A percentile compares a stretch with the other conserved stretches of the same genome.
phyloP scores from a whole-genome alignment of 1,140 invertebrate species.

The Copidosoma floridanum region DNA sequence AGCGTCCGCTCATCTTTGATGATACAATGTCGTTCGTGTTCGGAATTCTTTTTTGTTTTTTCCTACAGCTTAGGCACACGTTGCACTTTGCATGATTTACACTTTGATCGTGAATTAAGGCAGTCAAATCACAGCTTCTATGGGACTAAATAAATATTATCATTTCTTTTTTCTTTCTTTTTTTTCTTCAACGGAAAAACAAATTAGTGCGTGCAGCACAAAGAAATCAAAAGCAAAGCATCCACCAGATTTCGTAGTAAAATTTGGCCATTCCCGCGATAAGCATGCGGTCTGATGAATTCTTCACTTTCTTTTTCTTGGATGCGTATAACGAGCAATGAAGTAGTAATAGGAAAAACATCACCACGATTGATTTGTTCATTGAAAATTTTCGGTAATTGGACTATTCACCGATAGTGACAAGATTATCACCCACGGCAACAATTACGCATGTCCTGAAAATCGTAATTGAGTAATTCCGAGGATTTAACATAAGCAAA shows the following conservation, averaged over 20 bases:
- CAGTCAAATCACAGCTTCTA: background rate
- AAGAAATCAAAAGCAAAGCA: background rate
- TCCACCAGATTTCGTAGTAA: background rate
- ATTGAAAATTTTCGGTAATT: no score
- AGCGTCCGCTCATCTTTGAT: conserved; percentile 34
- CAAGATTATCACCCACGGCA: no score
- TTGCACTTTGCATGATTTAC: background rate
- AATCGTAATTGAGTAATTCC: no score
- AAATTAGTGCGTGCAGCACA: no score
- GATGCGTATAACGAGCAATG: background rate
- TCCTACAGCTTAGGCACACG: conserved; percentile 9
- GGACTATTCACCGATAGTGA: no score
- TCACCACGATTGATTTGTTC: no score
- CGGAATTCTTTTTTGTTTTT: background rate
- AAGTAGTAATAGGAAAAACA: no score
- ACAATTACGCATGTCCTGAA: no score
- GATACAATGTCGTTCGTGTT: conserved; percentile 22
- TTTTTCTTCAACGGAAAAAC: no score
- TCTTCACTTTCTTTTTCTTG: background rate
- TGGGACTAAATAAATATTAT: background rate
- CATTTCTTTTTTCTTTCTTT: no score
- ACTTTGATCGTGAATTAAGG: background rate
- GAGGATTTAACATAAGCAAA: no score
- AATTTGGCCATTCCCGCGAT: background rate
- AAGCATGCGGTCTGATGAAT: background rate